Evolutionary conservation across 2,888 invertebrate genomes (phyloP), one percentile per base, ranked within the genome.

Genomic region (Trissolcus brochymenae): DNA sequence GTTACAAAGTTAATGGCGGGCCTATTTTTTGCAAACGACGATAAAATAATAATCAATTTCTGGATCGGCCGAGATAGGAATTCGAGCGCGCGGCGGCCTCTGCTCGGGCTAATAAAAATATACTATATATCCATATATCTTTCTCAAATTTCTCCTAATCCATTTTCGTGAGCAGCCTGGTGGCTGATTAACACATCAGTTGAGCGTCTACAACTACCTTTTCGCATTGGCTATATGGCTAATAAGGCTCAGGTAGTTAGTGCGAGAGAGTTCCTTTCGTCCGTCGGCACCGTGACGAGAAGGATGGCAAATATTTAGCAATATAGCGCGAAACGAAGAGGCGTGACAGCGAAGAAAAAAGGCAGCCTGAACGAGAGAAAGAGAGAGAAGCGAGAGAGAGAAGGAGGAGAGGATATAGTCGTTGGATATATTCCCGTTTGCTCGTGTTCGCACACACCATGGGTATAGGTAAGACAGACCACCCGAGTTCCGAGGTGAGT

Each of bases 401-500:
- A 70, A 76, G 61, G 68, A 73, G 62, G 68, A 43, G 61, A 53
- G 60, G 60, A 66, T 76, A 71, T 70, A 78, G 74, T 73, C 73
- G 68, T 65, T 70, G 77, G 73, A 73, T 70, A 77, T 35, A 35
- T 77, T 70, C 79, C 73, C 79, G 76, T 78, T 78, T 75, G 77
- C 55, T 76, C 67, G 78, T 76, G 59, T 70, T 65, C 73, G 76
- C 78, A 71, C 76, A 75, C 76, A 75, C 68, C 76, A 74, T 60
- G 70, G 81, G 79, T 80, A 79, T 35, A 35, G 80, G 79, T 81
- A 80, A 72, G 81, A 79, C 83, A 86, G 87, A 88, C 88, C 88
- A 88, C 88, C 88, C 88, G 88, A 88, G 88, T 86, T 87, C 84
- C 87, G 88, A 88, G 88, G 88, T 88, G 88, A 89, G 88, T 87